These are phyloP conservation scores for Brachypalpus laphriformis DNA, from an alignment of 2,888 invertebrate species.

Conservation along the genomic window DNA sequence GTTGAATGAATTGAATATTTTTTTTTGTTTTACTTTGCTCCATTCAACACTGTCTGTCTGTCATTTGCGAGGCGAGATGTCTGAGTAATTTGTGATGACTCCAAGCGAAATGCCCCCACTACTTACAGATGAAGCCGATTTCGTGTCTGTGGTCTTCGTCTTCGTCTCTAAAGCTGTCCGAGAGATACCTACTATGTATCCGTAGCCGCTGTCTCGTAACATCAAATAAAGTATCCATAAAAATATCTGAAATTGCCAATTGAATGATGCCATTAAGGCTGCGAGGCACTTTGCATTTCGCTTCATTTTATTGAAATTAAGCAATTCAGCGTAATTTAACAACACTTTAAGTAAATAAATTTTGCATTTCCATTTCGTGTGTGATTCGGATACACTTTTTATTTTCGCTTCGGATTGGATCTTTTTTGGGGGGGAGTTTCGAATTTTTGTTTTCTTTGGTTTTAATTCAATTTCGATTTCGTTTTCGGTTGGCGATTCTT, in stretches of 20 bases:
- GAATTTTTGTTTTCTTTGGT: slow-evolving; percentile 8
- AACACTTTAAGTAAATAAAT: slow-evolving; percentile 82
- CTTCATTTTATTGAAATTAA: slow-evolving; percentile 80
- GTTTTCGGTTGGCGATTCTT: slow-evolving; percentile 52
- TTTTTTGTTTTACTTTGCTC: no score
- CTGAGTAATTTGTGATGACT: slow-evolving; percentile 59
- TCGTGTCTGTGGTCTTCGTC: slow-evolving; percentile 52
- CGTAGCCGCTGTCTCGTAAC: slow-evolving; percentile 67
- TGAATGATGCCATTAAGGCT: slow-evolving; percentile 80
- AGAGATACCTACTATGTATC: slow-evolving; percentile 32
- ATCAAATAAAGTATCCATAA: slow-evolving; percentile 78
- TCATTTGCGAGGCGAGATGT: slow-evolving; percentile 38
- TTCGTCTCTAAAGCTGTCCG: slow-evolving; percentile 27
- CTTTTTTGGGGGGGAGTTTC: slow-evolving; percentile 22
- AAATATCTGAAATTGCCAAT: slow-evolving; percentile 81
- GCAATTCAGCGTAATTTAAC: slow-evolving; percentile 82
- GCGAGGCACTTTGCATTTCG: slow-evolving; percentile 75
- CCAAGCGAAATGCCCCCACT: slow-evolving; percentile 34
- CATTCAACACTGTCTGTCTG: neutral
- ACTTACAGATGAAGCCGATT: slow-evolving; percentile 41
- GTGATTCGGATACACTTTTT: slow-evolving; percentile 55
- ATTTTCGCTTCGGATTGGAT: slow-evolving; percentile 4
- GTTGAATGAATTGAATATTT: neutral
- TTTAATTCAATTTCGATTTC: slow-evolving; percentile 51
- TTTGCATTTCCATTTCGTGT: slow-evolving; percentile 77